These are phyloP conservation scores for Anguilla rostrata DNA, from an alignment of 2,113 vertebrate species.

Conservation along the genomic window DNA sequence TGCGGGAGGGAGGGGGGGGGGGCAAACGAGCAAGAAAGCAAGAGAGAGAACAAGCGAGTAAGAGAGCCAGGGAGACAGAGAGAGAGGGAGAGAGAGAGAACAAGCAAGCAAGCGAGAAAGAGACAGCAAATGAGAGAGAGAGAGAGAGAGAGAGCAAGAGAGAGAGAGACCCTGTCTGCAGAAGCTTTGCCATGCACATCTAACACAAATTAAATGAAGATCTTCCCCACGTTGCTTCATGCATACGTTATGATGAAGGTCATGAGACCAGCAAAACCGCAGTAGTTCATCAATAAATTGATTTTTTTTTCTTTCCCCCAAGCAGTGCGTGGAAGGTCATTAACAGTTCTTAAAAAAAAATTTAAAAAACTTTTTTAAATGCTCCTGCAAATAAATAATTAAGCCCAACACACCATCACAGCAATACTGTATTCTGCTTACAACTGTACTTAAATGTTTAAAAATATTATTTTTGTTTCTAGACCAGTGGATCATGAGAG, in stretches of 20 bases:
- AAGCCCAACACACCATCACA: conserved; percentile 15
- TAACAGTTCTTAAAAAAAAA: not conserved
- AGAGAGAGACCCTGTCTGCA: no score
- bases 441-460: conserved; percentile 39
- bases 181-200: not conserved
- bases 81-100: not conserved
- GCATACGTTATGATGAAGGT: not conserved
- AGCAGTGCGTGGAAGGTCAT: not conserved
- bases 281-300: not conserved
- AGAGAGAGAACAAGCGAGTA: no score
- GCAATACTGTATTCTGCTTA: conserved; percentile 34
- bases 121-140: not conserved
- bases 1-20: not conserved
- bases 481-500: no score
- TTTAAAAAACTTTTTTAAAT: not conserved
- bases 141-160: not conserved
- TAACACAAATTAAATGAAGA: not conserved
- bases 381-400: not conserved
- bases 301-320: not conserved
- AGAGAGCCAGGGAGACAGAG: not conserved
- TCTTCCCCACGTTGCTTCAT: not conserved
- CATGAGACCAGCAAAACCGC: not conserved
- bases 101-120: no score
- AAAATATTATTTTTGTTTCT: no score
- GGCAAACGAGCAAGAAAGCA: not conserved